These are phyloP conservation scores for Microtus richardsoni DNA, from an alignment of 2,113 vertebrate genomes.

Conservation along the genomic window DNA sequence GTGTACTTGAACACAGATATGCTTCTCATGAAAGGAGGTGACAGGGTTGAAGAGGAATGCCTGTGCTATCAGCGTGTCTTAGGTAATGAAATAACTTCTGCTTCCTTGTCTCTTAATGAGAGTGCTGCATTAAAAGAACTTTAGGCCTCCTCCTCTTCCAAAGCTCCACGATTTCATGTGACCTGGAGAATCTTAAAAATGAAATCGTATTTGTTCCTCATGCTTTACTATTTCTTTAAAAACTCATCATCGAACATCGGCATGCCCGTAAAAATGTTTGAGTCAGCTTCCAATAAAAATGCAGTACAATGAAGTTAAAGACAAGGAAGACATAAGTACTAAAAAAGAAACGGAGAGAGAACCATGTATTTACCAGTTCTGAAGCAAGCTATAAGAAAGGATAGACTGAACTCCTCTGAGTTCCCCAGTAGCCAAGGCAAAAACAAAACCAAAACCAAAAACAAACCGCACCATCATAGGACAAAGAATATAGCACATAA, in stretches of 20 bases:
- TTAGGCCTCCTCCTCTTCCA: neutral
- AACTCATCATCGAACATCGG: neutral
- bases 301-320: neutral
- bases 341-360: neutral
- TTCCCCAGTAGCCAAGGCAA: neutral
- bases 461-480: neutral
- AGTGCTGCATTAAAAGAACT: neutral
- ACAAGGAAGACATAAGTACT: neutral
- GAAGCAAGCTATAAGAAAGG: neutral
- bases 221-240: neutral
- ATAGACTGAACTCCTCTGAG: neutral
- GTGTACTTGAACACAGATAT: neutral
- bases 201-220: neutral
- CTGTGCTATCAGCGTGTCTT: neutral
- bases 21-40: neutral
- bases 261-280: neutral
- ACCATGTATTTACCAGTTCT: neutral
- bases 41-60: neutral
- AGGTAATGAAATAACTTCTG: neutral
- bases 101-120: constrained; percentile 1
- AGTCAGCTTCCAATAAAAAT: constrained; percentile 5
- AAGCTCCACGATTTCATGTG: neutral
- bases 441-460: neutral
- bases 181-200: neutral
- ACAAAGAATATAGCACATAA: neutral